phyloP scores from a whole-genome alignment of 2,113 vertebrate species.

The mouse (Mus musculus) region GRCm39 chr12:52853501-52854000 shows the following conservation, averaged over 20 bases:
- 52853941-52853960: no score
- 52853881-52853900: no score
- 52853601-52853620: neutral
- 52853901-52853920: no score
- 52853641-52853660: slow-evolving; percentile 20
- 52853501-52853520: neutral
- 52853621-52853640: slow-evolving; percentile 23
- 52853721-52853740: neutral
- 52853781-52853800: neutral
- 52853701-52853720: neutral
- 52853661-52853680: slow-evolving; percentile 22
- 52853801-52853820: no score
- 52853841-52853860: no score
- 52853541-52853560: slow-evolving; percentile 45
- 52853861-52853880: no score
- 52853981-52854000: no score
- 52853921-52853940: no score
- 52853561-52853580: neutral
- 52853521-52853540: slow-evolving; percentile 50
- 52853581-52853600: slow-evolving; percentile 58
- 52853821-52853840: no score
- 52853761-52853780: neutral
- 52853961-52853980: no score
- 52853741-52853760: neutral
- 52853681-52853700: neutral